A percentile compares a stretch with the other conserved stretches of the same genome.
Conservation (phyloP, 2,113 vertebrate species). For the Brachionichthys hirsutus region DNA sequence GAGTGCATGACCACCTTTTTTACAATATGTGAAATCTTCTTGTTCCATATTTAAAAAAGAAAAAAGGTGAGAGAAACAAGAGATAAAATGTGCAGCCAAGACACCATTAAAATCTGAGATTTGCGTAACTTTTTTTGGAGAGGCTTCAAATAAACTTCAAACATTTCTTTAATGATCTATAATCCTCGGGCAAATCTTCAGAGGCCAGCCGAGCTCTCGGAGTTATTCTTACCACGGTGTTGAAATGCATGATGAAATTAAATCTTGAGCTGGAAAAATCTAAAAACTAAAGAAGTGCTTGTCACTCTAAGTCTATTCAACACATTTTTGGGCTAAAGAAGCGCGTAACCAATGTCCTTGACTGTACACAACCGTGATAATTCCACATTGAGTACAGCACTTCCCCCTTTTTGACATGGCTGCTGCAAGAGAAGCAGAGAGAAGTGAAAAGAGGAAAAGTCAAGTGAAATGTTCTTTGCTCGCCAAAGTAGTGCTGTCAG, state of each 20-base stretch:
- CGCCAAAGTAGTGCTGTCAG: conserved; percentile 51
- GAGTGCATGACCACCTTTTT: conserved; percentile 34
- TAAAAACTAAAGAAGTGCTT: conserved; percentile 18
- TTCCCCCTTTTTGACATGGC: not conserved
- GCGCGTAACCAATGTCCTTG: not conserved
- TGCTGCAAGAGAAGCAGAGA: not conserved
- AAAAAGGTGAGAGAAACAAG: not conserved
- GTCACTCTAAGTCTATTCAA: conserved; percentile 2
- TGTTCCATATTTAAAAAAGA: not conserved
- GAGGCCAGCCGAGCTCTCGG: conserved; percentile 28
- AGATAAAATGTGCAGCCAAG: conserved; percentile 24
- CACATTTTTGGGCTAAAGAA: not conserved
- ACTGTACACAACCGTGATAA: not conserved
- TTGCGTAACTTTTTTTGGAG: conserved; percentile 48
- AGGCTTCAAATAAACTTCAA: conserved; percentile 56
- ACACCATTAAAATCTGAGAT: conserved; percentile 24
- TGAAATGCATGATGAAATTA: conserved; percentile 48
- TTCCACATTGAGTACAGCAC: not conserved
- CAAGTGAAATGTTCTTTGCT: conserved; percentile 49
- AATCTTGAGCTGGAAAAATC: conserved; percentile 26
- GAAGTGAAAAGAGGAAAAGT: conserved; percentile 33
- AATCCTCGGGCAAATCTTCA: conserved; percentile 59
- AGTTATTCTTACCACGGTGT: conserved; percentile 47
- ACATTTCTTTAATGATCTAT: conserved; percentile 67
- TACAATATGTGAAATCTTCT: conserved; percentile 14